Evolutionary conservation across 2,797 vertebrate species (phyloP), one percentile per base, ranked within the genome.

Genomic region (Streptopelia turtur): DNA sequence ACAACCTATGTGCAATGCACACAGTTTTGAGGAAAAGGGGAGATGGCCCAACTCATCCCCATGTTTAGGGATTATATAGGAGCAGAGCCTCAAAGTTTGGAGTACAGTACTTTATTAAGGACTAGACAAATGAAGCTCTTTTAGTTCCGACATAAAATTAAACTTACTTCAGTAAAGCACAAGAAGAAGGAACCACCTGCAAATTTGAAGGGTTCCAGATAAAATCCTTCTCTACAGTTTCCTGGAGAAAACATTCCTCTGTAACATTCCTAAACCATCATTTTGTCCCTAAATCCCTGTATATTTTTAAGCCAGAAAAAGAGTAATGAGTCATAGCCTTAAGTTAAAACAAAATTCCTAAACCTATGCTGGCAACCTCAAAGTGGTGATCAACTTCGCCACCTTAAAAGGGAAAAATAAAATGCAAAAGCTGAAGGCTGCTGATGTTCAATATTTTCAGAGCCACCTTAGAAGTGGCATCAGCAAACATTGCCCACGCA

Each of bases 331-430:
- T 83, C 84, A 89, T n/a, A 85, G 83, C 13, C 6, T 0, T 70
- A 89, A 89, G 50, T 77, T 89, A 64, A 80, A 89, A 76, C 45
- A 76, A 84, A 76, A 83, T 52, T 66, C 66, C 57, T 92, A 83
- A 81, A 91, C 68, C 31, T 45, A 77, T 50, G 49, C 8, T 77
- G 52, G 52, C 47, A 96, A 63, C 75, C 87, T 91, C 76, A 66
- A 89, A 94, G 76, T 7, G 24, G 63, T 33, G 31, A 94, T 92
- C 43, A 85, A 82, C 56, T 90, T 84, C 47, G 82, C 21, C 83
- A 90, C 75, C 84, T 87, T 89, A 87, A 92, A 94, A 83, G 65
- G 65, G 11, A 24, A 35, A 18, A 52, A 60, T 61, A 57, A 55
- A 23, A 33, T 37, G 17, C 11, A 25, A 33, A 89, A 61, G 41